Evolutionary conservation across 2,888 invertebrate species (phyloP).

Genomic region (Campaea margaritaria): DNA sequence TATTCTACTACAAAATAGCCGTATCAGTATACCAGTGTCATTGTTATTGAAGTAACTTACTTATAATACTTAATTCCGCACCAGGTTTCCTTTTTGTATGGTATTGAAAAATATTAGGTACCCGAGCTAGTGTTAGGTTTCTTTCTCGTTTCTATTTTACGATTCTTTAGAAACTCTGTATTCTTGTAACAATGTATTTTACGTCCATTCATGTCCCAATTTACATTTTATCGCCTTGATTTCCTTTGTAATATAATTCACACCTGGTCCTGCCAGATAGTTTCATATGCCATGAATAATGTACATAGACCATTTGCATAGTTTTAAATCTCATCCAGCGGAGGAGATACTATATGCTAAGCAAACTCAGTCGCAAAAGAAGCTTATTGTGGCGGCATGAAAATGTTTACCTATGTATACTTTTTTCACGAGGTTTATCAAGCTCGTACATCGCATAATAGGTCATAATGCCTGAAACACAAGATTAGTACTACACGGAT

Average conservation of each 20-base stretch:
- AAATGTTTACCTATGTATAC: constrained; percentile 6
- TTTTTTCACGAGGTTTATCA: constrained; percentile 18
- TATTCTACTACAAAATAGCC: too few relatives aligned
- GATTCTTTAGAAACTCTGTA: constrained; percentile 14
- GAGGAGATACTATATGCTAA: constrained; percentile 9
- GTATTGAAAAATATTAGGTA: too few relatives aligned
- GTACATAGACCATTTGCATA: constrained; percentile 34
- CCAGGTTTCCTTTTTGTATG: too few relatives aligned
- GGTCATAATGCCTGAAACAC: constrained; percentile 22
- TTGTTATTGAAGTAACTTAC: too few relatives aligned
- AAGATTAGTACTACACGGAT: constrained; percentile 46
- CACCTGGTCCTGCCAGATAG: constrained; percentile 37
- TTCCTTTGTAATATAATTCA: constrained; percentile 34
- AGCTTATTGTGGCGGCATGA: neutral
- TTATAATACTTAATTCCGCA: too few relatives aligned
- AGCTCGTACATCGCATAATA: constrained; percentile 15
- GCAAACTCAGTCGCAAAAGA: constrained; percentile 11
- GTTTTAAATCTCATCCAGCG: constrained; percentile 28
- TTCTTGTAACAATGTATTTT: constrained; percentile 31
- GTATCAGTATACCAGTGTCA: too few relatives aligned
- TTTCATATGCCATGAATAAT: constrained; percentile 40
- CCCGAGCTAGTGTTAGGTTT: neutral
- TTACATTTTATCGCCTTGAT: constrained; percentile 38
- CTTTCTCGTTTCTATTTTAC: constrained; percentile 10
- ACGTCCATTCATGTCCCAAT: constrained; percentile 22